Evolutionary conservation across 2,888 invertebrate genomes (phyloP).

Genomic region (Elegia similella): DNA sequence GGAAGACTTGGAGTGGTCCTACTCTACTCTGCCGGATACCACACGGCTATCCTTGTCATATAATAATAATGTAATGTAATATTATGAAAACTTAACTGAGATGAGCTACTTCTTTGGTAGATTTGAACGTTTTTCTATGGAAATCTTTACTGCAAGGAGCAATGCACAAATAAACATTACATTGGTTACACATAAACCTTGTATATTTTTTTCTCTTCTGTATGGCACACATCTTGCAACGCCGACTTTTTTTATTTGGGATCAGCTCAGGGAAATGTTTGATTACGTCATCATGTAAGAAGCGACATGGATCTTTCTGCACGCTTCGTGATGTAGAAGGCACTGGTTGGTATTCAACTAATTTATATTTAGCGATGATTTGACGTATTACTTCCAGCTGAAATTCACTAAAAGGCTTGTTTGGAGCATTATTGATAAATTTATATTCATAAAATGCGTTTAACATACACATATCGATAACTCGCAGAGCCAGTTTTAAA

Average conservation of each 20-base stretch:
- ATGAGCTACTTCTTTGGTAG: background rate
- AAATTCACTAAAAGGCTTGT: slow-evolving; percentile 1
- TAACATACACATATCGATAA: background rate
- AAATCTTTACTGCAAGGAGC: slow-evolving; percentile 14
- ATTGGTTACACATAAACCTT: slow-evolving; percentile 17
- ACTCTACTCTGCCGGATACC: too few relatives aligned
- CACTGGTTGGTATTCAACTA: slow-evolving; percentile 14
- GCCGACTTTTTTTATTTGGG: slow-evolving; percentile 17
- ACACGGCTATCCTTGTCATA: too few relatives aligned
- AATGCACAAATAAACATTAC: slow-evolving; percentile 17
- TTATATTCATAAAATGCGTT: background rate
- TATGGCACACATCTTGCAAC: slow-evolving; percentile 15
- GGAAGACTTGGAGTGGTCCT: too few relatives aligned
- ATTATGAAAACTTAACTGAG: too few relatives aligned
- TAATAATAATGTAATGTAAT: too few relatives aligned
- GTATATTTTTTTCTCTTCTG: slow-evolving; percentile 17
- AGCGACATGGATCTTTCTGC: slow-evolving; percentile 16
- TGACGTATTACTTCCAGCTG: slow-evolving; percentile 2
- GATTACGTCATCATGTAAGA: slow-evolving; percentile 16
- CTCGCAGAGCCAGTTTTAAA: background rate
- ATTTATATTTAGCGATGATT: background rate
- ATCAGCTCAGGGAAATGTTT: slow-evolving; percentile 18
- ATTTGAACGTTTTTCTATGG: slow-evolving; percentile 13
- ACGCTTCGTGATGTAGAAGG: slow-evolving; percentile 19
- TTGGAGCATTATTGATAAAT: background rate